Base-by-base conservation (phyloP, 2,797 vertebrate species). In the Simalia tracyae region DNA sequence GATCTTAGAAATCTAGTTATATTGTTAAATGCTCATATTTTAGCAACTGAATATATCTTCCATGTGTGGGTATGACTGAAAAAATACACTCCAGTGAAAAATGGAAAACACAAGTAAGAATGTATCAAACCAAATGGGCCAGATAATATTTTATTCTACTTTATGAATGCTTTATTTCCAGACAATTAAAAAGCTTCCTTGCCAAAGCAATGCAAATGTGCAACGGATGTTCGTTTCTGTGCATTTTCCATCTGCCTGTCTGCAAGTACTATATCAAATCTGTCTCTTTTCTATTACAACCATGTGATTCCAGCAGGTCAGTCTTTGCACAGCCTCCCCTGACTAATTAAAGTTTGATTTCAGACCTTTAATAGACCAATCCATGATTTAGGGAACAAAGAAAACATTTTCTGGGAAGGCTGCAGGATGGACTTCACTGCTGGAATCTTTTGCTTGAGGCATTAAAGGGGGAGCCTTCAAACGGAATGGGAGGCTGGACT, bases 401-500 rank as follows among this genome's bases (percentile, higher is more conserved):
- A 96, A 97, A 97, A 97, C 95, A 96, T 97, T 97, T 98, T 97
- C 97, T 97, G 96, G 97, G 97, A 98, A 97, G 96, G 95, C 97
- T 96, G 97, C 97, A 97, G 93, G 93, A 95, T 91, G 92, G 95
- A 93, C 95, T 93, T 96, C 94, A 96, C 93, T 93, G 90, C 92
- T 96, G 93, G 89, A 93, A 95, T 92, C 56, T 90, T 89, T 60
- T 92, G 93, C 88, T 95, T 93, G 90, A 50, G 93, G 94, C 96
- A 89, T 96, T 60, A 59, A 68, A 92, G 86, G 31, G 28, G 81
- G 87, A 0, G 0, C 8, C 19, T 3, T 28, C 26, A 93, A 93
- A 94, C 26, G 36, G 66, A 64, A 76, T 22, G 87, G 17, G 1
- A 66, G 68, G 50, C 6, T 46, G 24, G 85, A 63, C 60, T 91